phyloP scores from a whole-genome alignment of 1,140 invertebrate genomes.

The Grapholita molesta region DNA sequence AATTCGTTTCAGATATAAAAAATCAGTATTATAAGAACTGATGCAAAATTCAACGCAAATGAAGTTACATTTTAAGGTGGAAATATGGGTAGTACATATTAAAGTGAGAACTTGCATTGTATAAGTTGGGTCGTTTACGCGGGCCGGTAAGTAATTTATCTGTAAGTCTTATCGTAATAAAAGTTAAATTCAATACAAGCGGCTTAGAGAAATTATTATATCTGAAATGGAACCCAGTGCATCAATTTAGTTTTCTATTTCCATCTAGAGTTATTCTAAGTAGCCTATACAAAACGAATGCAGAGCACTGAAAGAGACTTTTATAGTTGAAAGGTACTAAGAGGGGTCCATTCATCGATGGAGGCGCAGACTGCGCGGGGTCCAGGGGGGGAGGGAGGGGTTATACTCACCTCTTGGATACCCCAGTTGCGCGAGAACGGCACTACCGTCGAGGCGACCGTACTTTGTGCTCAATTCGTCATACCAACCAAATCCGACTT shows the following conservation, averaged over 20 bases:
- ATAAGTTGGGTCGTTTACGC: no score
- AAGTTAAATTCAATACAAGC: no score
- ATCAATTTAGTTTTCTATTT: conserved; percentile 47
- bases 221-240: neutral
- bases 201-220: no score
- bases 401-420: conserved; percentile 53
- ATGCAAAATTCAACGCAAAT: no score
- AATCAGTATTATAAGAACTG: no score
- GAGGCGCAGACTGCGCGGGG: conserved; percentile 60
- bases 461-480: neutral
- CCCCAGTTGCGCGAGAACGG: conserved; percentile 34
- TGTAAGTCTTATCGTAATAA: no score
- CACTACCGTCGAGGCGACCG: conserved; percentile 20
- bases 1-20: no score
- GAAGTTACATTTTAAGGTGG: no score
- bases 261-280: conserved; percentile 63
- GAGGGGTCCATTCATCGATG: conserved; percentile 68
- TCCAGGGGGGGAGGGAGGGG: conserved; percentile 37
- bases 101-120: no score
- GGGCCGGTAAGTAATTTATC: no score
- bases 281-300: conserved; percentile 58
- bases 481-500: no score
- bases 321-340: conserved; percentile 46
- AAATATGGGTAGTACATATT: no score
- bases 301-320: conserved; percentile 54